phyloP scores from a whole-genome alignment of 2,888 invertebrate species.

The Scrobipalpa costella region DNA sequence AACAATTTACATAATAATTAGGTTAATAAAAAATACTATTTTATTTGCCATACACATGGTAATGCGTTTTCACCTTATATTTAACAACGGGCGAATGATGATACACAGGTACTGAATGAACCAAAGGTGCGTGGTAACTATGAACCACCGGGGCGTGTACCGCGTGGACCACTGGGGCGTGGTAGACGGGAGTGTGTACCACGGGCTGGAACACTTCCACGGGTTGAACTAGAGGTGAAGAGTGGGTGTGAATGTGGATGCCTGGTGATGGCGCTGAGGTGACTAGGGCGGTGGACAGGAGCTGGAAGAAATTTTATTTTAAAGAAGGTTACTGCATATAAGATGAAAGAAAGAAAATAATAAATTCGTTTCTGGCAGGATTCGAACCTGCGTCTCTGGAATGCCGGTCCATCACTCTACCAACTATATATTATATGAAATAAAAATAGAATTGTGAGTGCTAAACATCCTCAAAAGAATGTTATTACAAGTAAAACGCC shows the following conservation, averaged over 20 bases:
- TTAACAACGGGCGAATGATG: slow-evolving; percentile 41
- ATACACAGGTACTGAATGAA: slow-evolving; percentile 35
- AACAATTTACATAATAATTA: not conserved
- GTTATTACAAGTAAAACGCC: no score
- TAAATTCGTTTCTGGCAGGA: no score
- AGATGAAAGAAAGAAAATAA: no score
- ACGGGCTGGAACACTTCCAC: slow-evolving; percentile 28
- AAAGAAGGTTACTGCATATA: no score
- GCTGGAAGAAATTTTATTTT: slow-evolving; percentile 38
- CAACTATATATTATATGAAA: no score
- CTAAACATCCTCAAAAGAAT: no score
- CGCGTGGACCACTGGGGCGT: slow-evolving; percentile 11
- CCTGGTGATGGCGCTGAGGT: slow-evolving; percentile 38
- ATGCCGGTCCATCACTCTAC: no score
- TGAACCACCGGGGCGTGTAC: slow-evolving; percentile 29
- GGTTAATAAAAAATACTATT: slow-evolving; percentile 1
- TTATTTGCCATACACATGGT: slow-evolving; percentile 50
- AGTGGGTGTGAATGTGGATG: slow-evolving; percentile 47
- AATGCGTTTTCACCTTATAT: slow-evolving; percentile 53
- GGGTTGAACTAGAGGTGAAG: slow-evolving; percentile 38
- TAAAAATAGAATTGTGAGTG: no score
- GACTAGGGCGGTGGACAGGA: slow-evolving; percentile 31
- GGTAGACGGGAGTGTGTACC: slow-evolving; percentile 23
- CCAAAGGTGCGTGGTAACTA: slow-evolving; percentile 37
- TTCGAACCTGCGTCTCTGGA: no score